phyloP scores from a whole-genome alignment of 2,888 invertebrate genomes.

The Automeris io region DNA sequence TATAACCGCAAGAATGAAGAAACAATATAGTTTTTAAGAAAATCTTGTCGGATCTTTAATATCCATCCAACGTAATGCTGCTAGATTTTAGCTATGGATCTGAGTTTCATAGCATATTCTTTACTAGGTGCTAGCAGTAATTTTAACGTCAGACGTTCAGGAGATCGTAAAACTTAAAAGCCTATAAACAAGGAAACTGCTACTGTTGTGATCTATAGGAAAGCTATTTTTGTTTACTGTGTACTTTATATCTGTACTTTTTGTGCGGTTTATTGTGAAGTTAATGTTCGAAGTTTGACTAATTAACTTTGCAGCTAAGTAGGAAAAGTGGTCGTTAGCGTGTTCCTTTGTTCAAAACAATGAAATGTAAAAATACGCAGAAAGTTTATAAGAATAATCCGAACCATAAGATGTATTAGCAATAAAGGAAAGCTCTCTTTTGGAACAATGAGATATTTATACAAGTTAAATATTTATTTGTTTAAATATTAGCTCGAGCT shows the following conservation, averaged over 20 bases:
- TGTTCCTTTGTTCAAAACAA: background rate
- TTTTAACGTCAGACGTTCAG: slow-evolving; percentile 20
- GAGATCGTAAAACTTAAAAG: slow-evolving; percentile 22
- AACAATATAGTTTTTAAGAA: slow-evolving; percentile 10
- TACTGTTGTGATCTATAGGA: slow-evolving; percentile 4
- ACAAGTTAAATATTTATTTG: too few species aligned
- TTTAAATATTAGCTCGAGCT: background rate
- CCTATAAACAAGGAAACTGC: slow-evolving; percentile 17
- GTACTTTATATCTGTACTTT: slow-evolving; percentile 1
- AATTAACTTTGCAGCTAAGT: slow-evolving; percentile 4
- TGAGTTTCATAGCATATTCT: slow-evolving; percentile 4
- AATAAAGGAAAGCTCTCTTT: background rate
- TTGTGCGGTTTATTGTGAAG: background rate
- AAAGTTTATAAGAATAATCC: background rate
- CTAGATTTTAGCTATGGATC: background rate
- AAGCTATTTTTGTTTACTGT: slow-evolving; percentile 2
- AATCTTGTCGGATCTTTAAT: slow-evolving; percentile 6
- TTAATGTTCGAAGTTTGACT: slow-evolving; percentile 1
- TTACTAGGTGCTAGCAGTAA: slow-evolving; percentile 12
- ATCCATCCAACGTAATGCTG: background rate
- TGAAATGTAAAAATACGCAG: background rate
- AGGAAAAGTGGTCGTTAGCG: background rate
- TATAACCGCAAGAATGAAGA: slow-evolving; percentile 43
- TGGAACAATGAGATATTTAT: too few species aligned
- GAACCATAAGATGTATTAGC: background rate